Base-by-base conservation (phyloP, 1,140 invertebrate genomes). In the Drosophila orena region DNA sequence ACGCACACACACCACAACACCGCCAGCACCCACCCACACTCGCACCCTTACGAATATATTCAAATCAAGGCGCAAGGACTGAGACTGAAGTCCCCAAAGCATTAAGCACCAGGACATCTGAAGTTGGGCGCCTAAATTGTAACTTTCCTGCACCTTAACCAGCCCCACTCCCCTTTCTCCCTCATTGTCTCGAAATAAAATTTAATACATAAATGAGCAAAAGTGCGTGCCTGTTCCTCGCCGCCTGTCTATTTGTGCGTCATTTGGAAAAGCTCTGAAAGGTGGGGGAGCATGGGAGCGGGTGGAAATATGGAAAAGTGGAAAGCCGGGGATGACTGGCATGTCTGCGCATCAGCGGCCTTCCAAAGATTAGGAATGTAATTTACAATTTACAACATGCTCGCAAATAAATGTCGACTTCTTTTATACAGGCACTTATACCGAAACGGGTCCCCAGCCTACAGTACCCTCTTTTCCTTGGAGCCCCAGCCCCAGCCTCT, bases 361-460 rank as follows among this genome's bases (percentile, higher is more conserved):
- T 77, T 71, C 73, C 60, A 89, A 84, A 88, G 84, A 88, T 88
- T 88, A 88, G 84, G 80, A 89, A 89, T 89, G 84, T 89, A 89
- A 89, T 89, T 89, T 89, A 89, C 84, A 89, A 89, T 89, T 89
- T 89, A 89, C 85, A 89, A 88, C 84, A 89, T 89, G 85, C 84
- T 89, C 84, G 84, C 84, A 89, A 89, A 89, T 89, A 89, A 89
- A 89, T 89, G 84, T 89, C 84, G 79, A 89, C 84, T 89, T 89
- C 77, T 89, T 86, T 89, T 89, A 89, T 89, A 66, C 84, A 77
- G 85, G 79, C 84, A 89, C 85, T 89, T 89, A 77, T 80, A 76
- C 79, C 76, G 42, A 52, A 46, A 72, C 60, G 49, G 65, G 30
- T 22, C 24, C 50, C 43, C 52, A 57, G 38, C 24, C 46, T 30